Base-by-base conservation (phyloP, 2,113 vertebrate species). In the Coracopsis vasa region DNA sequence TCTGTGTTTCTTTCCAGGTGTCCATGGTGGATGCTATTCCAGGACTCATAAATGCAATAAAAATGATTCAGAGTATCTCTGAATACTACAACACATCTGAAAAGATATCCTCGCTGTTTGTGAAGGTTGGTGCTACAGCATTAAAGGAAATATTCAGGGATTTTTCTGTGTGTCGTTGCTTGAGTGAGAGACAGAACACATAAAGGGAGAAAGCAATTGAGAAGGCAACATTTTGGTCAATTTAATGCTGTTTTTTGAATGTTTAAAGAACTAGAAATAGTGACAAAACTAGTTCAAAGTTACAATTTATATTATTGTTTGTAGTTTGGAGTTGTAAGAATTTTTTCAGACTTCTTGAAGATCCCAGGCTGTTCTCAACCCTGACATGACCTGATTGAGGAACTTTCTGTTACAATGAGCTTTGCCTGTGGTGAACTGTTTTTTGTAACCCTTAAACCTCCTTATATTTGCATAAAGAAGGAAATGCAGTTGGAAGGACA, bases 1-100 rank as follows among this genome's bases (percentile, higher is more conserved):
- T 54, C 29, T 77, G 10, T 89, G 28, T n/a, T 97, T 37, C 73
- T 75, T 98, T 97, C 64, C 35, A 99, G 99, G 98, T 99, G 20
- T 98, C 98, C 9, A 99, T 99, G 99, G 98, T 99, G 45, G 98
- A 98, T 96, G 98, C 99, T 44, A 98, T 99, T 95, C 99, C 99
- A 71, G 98, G 98, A 60, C 98, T 99, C 60, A 98, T 99, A 92
- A 99, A 99, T 96, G 97, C 99, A 61, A 99, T 99, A 97, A 98
- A 98, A 91, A 99, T 99, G 99, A 99, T 99, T 96, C 98, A 99
- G 90, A 98, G 95, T 61, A 98, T 99, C 82, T 99, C 99, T 77
- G 98, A 95, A 72, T 99, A 99, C 96, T 99, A 99, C 80, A 99
- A 99, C 91, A 99, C 99, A 4, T 99, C 99, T 28, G 99, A 99